These are phyloP conservation scores for Tetanocera ferruginea DNA, from an alignment of 2,888 invertebrate species.

Conservation along the genomic window DNA sequence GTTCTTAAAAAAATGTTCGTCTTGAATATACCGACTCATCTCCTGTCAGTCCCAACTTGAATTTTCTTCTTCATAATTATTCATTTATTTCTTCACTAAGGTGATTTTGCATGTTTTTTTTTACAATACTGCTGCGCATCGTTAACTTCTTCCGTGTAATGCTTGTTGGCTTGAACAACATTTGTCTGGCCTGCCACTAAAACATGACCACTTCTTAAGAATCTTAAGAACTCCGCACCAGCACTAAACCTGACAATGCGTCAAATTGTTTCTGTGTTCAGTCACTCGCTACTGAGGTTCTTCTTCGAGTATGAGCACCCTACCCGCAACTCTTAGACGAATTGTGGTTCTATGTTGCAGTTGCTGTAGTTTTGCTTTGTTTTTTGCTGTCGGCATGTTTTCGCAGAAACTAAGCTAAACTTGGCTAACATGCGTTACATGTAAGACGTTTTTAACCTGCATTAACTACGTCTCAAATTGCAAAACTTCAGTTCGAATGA, in stretches of 20 bases:
- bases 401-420: background rate
- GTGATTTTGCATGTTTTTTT: background rate
- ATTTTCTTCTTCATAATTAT: background rate
- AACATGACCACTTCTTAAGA: background rate
- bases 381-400: background rate
- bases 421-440: background rate
- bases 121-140: slow-evolving; percentile 27
- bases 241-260: background rate
- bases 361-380: background rate
- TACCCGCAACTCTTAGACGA: background rate
- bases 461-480: slow-evolving; percentile 30
- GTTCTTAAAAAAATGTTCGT: background rate
- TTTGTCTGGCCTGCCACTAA: slow-evolving; percentile 12
- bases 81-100: background rate
- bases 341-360: background rate
- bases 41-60: background rate
- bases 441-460: slow-evolving; percentile 4
- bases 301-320: background rate
- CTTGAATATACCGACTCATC: background rate
- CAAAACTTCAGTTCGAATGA: slow-evolving; percentile 21
- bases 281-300: background rate
- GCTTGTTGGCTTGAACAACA: slow-evolving; percentile 15
- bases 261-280: slow-evolving; percentile 22
- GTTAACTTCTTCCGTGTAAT: slow-evolving; percentile 37
- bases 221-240: background rate